Evolutionary conservation across 2,888 invertebrate species (phyloP).

Genomic region (Thelaira solivaga): DNA sequence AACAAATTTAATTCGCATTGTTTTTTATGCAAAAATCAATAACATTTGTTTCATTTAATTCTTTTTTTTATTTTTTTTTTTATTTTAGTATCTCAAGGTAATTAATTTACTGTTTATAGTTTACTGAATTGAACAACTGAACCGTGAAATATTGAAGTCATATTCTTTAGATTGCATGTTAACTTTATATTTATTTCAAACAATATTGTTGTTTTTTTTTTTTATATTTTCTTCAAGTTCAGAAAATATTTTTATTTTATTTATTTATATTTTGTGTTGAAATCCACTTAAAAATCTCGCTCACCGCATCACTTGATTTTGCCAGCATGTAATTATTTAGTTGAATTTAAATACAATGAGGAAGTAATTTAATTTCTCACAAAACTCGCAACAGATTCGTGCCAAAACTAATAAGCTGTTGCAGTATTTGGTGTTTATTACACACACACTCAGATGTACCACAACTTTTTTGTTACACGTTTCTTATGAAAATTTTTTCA

Average conservation of each 20-base stretch:
- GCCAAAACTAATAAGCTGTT: constrained; percentile 21
- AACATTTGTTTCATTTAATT: not conserved
- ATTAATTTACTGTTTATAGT: no score
- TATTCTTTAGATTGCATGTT: constrained; percentile 39
- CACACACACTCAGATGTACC: no score
- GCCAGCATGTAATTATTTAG: constrained; percentile 26
- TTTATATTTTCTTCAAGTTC: not conserved
- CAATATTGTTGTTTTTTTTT: not conserved
- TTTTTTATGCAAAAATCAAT: not conserved
- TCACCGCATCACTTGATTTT: not conserved
- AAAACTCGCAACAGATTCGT: constrained; percentile 36
- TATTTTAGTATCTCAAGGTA: constrained; percentile 12
- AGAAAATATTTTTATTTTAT: no score
- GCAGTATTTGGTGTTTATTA: not conserved
- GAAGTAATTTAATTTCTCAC: constrained; percentile 38
- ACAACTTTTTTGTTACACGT: no score
- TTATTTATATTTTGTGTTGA: constrained; percentile 33
- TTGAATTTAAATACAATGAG: constrained; percentile 52
- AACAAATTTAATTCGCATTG: not conserved
- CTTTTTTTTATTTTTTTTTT: not conserved
- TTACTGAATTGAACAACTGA: constrained; percentile 23
- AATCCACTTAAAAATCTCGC: not conserved
- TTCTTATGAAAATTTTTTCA: not conserved
- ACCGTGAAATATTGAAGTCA: constrained; percentile 4
- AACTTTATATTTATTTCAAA: constrained; percentile 21